Evolutionary conservation across 1,140 invertebrate genomes (phyloP).

Genomic region (Coelopa frigida): DNA sequence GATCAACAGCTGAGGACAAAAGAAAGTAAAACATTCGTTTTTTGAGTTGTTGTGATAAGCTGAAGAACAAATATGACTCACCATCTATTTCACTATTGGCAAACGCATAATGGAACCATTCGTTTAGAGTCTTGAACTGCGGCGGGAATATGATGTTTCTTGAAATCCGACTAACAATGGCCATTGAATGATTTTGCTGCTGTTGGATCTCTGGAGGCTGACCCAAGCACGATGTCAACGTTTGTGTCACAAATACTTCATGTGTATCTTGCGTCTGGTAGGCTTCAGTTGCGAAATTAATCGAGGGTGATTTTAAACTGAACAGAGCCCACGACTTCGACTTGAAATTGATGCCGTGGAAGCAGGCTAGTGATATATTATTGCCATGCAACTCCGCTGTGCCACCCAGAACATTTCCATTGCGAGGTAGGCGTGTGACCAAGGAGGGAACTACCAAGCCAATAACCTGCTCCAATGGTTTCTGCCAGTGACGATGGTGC

Average conservation of each 20-base stretch:
- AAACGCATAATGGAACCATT: conserved; percentile 97
- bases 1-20: conserved; percentile 66
- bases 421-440: conserved; percentile 55
- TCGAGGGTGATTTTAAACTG: conserved; percentile 87
- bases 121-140: conserved; percentile 85
- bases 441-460: conserved; percentile 70
- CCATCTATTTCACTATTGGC: conserved; percentile 88
- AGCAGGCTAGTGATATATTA: conserved; percentile 92
- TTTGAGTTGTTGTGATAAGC: too few species aligned
- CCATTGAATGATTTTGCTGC: conserved; percentile 76
- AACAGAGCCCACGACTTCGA: conserved; percentile 95
- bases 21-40: neutral
- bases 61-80: conserved; percentile 42
- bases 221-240: conserved; percentile 82
- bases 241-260: conserved; percentile 69
- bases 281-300: conserved; percentile 91
- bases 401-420: conserved; percentile 84
- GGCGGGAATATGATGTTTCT: conserved; percentile 88
- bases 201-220: conserved; percentile 57
- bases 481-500: conserved; percentile 91
- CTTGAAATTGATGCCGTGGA: conserved; percentile 94
- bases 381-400: conserved; percentile 85
- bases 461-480: conserved; percentile 52
- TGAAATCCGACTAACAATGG: conserved; percentile 85
- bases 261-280: conserved; percentile 59